Evolutionary conservation across 1,140 invertebrate genomes (phyloP).

Genomic region (Drosophila insularis): DNA sequence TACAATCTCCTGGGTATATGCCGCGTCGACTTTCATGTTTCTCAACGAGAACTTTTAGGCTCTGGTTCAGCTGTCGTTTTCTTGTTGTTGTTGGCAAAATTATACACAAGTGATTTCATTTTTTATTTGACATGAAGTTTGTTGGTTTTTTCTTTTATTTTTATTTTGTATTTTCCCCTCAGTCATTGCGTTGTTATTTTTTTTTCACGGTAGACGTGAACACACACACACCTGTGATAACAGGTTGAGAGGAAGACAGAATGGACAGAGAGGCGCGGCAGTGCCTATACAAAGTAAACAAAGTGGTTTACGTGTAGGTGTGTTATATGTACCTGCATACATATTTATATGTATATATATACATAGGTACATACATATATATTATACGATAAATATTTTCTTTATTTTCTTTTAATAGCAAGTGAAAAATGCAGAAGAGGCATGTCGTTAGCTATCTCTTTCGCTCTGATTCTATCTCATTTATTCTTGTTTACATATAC

Average conservation of each 20-base stretch:
- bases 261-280: slow-evolving; percentile 8
- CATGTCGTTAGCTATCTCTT: not conserved
- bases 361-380: not conserved
- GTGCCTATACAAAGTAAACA: slow-evolving; percentile 38
- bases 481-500: slow-evolving; percentile 36
- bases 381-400: slow-evolving; percentile 1
- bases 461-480: slow-evolving; percentile 3
- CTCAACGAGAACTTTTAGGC: not conserved
- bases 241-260: not conserved
- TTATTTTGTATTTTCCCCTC: slow-evolving; percentile 1
- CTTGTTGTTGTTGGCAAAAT: slow-evolving; percentile 14
- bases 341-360: not conserved
- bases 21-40: slow-evolving; percentile 15
- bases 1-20: slow-evolving; percentile 12
- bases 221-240: slow-evolving; percentile 27
- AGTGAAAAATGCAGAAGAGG: not conserved
- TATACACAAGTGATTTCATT: slow-evolving; percentile 45
- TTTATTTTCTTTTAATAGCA: slow-evolving; percentile 9
- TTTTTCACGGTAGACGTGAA: not conserved
- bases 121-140: slow-evolving; percentile 24
- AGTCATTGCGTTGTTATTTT: not conserved
- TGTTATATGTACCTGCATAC: slow-evolving; percentile 5
- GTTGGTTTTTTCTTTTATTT: slow-evolving; percentile 18
- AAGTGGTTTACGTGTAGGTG: slow-evolving; percentile 33
- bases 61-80: not conserved